A percentile compares a stretch with the other conserved stretches of the same genome.
Conservation (phyloP, 2,888 invertebrate genomes). For the Hedya salicella region DNA sequence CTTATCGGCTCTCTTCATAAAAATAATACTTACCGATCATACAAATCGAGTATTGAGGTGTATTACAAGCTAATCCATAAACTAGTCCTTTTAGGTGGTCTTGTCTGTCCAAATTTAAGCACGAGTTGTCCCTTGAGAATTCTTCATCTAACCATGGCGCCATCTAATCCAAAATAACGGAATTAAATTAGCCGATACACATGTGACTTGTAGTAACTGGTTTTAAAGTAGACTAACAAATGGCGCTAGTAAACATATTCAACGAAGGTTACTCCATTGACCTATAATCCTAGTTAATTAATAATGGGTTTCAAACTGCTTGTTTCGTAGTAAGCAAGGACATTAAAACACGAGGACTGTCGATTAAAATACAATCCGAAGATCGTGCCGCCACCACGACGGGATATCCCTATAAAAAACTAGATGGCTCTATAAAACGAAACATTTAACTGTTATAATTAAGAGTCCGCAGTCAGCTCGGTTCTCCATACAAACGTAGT, state of each 20-base stretch:
- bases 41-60: conserved; percentile 80
- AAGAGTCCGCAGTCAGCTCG: no score
- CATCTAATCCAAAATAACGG: conserved; percentile 56
- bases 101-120: conserved; percentile 80
- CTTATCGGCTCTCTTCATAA: neutral
- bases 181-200: conserved; percentile 3
- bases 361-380: no score
- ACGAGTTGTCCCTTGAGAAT: conserved; percentile 70
- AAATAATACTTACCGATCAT: conserved; percentile 65
- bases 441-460: no score
- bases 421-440: no score
- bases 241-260: neutral
- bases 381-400: no score
- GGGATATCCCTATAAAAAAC: no score
- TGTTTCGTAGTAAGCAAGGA: no score
- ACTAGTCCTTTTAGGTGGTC: conserved; percentile 77
- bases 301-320: no score
- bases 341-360: no score
- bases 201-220: neutral
- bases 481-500: no score
- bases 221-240: neutral
- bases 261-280: no score
- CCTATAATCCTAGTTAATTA: no score
- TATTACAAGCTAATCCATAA: conserved; percentile 81
- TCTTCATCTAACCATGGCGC: conserved; percentile 82